A percentile compares a stretch with the other conserved stretches of the same genome.
Evolutionary conservation across 2,888 invertebrate genomes (phyloP).

Genomic region (Stenchaetothrips biformis): DNA sequence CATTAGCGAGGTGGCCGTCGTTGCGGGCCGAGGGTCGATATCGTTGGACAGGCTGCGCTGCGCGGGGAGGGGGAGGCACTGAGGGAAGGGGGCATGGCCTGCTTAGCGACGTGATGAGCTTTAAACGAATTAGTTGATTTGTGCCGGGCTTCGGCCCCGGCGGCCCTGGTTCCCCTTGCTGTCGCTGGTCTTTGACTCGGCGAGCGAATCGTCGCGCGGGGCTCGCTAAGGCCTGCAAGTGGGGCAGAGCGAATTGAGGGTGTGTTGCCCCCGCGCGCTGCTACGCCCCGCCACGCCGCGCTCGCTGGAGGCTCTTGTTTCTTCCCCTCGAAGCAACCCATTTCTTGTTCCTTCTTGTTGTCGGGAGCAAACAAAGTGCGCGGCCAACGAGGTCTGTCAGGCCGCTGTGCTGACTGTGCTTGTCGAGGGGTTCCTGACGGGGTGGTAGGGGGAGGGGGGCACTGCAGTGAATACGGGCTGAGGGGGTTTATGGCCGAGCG

Average conservation of each 20-base stretch:
- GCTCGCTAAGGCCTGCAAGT: too few species aligned
- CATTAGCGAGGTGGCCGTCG: neutral
- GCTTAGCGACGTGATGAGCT: neutral
- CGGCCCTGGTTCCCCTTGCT: neutral
- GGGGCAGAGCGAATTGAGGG: too few species aligned
- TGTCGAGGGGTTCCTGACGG: neutral
- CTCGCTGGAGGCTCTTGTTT: too few species aligned
- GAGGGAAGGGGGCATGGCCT: neutral
- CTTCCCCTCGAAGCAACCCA: too few species aligned
- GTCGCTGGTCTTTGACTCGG: neutral
- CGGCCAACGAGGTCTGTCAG: too few species aligned
- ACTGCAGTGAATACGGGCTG: neutral
- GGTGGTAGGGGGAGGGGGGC: neutral
- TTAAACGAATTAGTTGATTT: neutral
- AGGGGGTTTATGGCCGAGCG: neutral
- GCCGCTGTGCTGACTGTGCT: neutral
- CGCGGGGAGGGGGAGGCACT: too few species aligned
- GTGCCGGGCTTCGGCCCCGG: neutral
- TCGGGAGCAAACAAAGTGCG: too few species aligned
- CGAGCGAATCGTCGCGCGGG: too few species aligned
- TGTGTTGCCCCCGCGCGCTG: neutral
- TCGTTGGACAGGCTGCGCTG: too few species aligned
- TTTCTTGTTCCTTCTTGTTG: too few species aligned
- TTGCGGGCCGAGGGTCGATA: too few species aligned
- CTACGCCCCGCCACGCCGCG: neutral